Evolutionary conservation across 2,113 vertebrate genomes (phyloP), one percentile per base, ranked within the genome.

Genomic region (Aegithalos caudatus): DNA sequence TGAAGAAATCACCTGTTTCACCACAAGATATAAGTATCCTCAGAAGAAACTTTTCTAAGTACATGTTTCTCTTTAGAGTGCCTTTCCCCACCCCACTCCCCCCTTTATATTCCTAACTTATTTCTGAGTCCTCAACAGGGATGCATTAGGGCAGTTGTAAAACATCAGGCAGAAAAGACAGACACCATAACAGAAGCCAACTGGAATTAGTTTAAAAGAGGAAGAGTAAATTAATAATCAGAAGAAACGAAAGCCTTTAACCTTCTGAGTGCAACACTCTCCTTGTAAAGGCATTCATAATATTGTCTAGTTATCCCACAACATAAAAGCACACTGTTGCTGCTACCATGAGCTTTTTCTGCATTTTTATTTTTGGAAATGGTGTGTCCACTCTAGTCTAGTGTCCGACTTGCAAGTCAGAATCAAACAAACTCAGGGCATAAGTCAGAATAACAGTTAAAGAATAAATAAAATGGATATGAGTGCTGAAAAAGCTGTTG

Each of bases 81-180:
- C 4, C 8, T 4, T 14, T 17, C 14, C 11, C 14, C n/a, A n/a
- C n/a, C n/a, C n/a, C n/a, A n/a, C n/a, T 6, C 5, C 8, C 50
- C 7, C 5, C 7, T 58, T 58, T 27, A 14, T 14, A 29, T 25
- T 64, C 22, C 11, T 86, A 21, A 19, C 7, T 42, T 83, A 31
- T 54, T 47, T 87, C 37, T 62, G 42, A 10, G 20, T 70, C 3
- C 4, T 64, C n/a, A 67, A 37, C 9, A 64, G 23, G 35, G 31
- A 53, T 51, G 7, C 22, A 3, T 50, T n/a, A 40, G 31, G 19
- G 21, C 14, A 57, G 3, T 45, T 61, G 28, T 48, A 37, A 76
- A 71, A 33, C 28, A 44, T 54, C 21, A 77, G 78, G 42, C 23
- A 53, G 70, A 79, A 83, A 86, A 81, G 29, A 71, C 16, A 84